Percentiles rank a stretch among this genome's conserved stretches.
phyloP scores from a whole-genome alignment of 2,888 invertebrate genomes.

The Hetaerina titia region DNA sequence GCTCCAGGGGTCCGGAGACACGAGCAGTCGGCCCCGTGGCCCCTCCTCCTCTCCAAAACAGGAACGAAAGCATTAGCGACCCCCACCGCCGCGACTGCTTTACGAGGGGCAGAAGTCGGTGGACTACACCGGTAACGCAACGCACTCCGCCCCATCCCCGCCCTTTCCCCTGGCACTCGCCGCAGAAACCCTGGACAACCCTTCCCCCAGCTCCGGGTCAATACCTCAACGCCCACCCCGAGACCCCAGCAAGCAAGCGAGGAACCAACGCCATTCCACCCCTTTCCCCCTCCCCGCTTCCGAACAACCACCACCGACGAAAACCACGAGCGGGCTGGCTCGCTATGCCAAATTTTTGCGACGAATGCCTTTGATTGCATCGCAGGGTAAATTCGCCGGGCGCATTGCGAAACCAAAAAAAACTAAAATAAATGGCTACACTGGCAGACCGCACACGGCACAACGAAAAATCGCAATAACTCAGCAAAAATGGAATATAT shows the following conservation, averaged over 20 bases:
- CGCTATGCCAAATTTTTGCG: background rate
- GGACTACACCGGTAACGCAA: too few species aligned
- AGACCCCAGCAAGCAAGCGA: background rate
- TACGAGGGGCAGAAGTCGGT: too few species aligned
- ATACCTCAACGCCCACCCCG: constrained; percentile 5
- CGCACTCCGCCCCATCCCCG: background rate
- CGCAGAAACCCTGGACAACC: background rate
- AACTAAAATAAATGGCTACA: background rate
- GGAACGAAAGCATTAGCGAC: too few species aligned
- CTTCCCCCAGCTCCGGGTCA: background rate
- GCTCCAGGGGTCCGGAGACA: too few species aligned
- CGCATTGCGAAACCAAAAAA: background rate
- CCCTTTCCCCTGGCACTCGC: background rate
- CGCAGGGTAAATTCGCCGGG: background rate
- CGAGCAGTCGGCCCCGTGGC: too few species aligned
- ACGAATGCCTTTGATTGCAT: constrained; percentile 34
- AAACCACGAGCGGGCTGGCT: background rate
- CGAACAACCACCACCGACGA: background rate
- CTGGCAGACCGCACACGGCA: background rate
- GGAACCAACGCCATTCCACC: background rate
- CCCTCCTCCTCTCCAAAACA: too few species aligned
- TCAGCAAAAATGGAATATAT: constrained; percentile 24
- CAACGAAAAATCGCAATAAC: constrained; percentile 14
- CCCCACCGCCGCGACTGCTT: too few species aligned
- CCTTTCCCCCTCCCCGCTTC: background rate